A percentile compares a stretch with the other conserved stretches of the same genome.
These are phyloP conservation scores for Drosophila takahashii DNA, from an alignment of 1,140 invertebrate species.

Conservation along the genomic window DNA sequence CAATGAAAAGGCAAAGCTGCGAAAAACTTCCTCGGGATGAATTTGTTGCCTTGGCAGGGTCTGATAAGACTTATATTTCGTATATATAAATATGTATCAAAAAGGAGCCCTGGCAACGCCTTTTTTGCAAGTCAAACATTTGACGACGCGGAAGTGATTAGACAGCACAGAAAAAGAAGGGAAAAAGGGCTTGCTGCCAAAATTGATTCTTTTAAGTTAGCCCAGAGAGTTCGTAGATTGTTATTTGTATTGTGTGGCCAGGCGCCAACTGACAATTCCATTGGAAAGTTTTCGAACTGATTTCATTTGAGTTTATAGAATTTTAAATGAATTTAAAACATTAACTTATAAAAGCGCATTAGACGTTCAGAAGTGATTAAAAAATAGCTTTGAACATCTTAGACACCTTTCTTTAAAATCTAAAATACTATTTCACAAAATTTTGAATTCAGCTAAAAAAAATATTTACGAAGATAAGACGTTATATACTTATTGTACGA, in stretches of 20 bases:
- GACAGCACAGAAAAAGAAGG: constrained; percentile 26
- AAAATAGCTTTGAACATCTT: too few relatives aligned
- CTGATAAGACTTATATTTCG: constrained; percentile 35
- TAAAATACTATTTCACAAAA: too few relatives aligned
- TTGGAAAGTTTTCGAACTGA: background rate
- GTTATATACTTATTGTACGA: too few relatives aligned
- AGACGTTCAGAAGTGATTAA: background rate
- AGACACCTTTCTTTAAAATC: too few relatives aligned
- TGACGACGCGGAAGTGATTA: constrained; percentile 68
- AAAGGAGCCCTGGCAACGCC: constrained; percentile 41
- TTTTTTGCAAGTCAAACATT: constrained; percentile 40
- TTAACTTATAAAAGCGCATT: background rate
- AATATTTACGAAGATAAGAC: too few relatives aligned
- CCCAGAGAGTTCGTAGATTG: background rate
- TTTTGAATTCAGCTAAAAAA: too few relatives aligned
- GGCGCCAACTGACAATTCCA: background rate
- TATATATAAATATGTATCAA: background rate
- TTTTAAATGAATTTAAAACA: background rate
- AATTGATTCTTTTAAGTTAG: constrained; percentile 51
- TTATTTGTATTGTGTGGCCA: background rate
- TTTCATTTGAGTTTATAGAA: background rate
- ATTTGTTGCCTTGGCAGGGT: constrained; percentile 33
- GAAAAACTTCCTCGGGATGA: constrained; percentile 47
- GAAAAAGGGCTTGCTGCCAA: constrained; percentile 40
- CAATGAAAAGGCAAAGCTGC: constrained; percentile 22